Conservation (phyloP, 2,888 invertebrate species). For the Poecilus cupreus region DNA sequence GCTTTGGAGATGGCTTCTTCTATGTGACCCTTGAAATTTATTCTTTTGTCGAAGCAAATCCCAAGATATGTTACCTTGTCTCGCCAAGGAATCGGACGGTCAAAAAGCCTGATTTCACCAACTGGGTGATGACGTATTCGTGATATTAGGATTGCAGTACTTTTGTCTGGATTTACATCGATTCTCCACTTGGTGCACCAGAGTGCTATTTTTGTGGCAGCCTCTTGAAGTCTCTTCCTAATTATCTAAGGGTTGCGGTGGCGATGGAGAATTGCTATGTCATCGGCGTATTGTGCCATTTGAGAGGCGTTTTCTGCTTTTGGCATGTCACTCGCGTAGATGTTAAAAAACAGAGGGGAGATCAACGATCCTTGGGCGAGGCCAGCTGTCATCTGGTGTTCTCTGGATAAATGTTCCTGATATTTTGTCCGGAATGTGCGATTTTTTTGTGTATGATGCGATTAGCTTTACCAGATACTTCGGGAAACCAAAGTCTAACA, state of each 20-base stretch:
- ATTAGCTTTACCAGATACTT: conserved; percentile 61
- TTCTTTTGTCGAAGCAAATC: no score
- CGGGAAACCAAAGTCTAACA: no score
- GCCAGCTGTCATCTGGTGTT: conserved; percentile 62
- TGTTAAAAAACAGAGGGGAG: conserved; percentile 61
- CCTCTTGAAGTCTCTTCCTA: conserved; percentile 1
- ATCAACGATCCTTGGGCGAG: conserved; percentile 65
- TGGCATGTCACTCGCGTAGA: conserved; percentile 64
- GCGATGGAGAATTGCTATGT: conserved; percentile 60
- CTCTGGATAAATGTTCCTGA: conserved; percentile 54
- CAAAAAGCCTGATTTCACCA: not conserved
- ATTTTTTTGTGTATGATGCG: no score
- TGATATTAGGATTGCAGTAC: conserved; percentile 57
- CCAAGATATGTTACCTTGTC: not conserved
- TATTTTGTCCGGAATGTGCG: no score
- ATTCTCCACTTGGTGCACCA: conserved; percentile 58
- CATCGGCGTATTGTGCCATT: conserved; percentile 59
- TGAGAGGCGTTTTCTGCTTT: no score
- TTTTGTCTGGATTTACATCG: conserved; percentile 56
- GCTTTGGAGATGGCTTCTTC: no score
- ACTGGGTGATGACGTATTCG: not conserved
- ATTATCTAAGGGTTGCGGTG: no score
- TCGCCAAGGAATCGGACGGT: not conserved
- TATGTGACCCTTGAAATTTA: no score
- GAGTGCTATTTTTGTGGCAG: not conserved